Evolutionary conservation across 1,140 invertebrate species (phyloP).

Genomic region (Pomacea maculata): DNA sequence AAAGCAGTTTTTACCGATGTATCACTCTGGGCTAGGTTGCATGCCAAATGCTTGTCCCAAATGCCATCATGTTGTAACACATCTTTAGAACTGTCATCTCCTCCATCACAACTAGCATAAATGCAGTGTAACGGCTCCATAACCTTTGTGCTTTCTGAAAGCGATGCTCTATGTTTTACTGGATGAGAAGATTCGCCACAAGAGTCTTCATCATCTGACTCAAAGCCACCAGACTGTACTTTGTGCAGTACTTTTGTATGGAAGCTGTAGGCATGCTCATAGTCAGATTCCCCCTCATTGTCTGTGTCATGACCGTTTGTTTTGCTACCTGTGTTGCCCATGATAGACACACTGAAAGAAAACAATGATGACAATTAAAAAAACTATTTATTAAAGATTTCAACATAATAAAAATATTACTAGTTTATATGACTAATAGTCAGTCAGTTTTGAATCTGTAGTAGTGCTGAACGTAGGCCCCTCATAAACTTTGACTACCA

Average conservation of each 20-base stretch:
- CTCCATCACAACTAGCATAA: neutral
- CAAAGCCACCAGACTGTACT: slow-evolving; percentile 6
- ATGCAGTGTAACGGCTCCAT: neutral
- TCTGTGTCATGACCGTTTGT: neutral
- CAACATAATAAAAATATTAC: neutral
- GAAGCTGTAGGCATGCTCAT: slow-evolving; percentile 10
- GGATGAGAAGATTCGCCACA: neutral
- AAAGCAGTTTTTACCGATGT: neutral
- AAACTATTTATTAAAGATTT: neutral
- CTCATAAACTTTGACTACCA: too few species aligned
- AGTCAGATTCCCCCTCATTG: slow-evolving; percentile 14
- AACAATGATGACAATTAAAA: neutral
- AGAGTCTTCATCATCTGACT: slow-evolving; percentile 13
- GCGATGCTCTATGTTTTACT: neutral
- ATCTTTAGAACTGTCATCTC: neutral
- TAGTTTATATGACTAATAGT: neutral
- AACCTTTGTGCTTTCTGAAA: neutral
- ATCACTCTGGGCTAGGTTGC: neutral
- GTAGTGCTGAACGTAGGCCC: too few species aligned
- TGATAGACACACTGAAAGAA: neutral
- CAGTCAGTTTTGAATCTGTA: neutral
- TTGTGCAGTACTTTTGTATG: slow-evolving; percentile 10
- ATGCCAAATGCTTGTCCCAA: neutral
- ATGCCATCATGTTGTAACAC: neutral
- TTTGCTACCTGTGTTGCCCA: slow-evolving; percentile 12